A percentile compares a stretch with the other conserved stretches of the same genome.
Conservation (phyloP, 2,888 invertebrate species). For the Bellardia bayeri region DNA sequence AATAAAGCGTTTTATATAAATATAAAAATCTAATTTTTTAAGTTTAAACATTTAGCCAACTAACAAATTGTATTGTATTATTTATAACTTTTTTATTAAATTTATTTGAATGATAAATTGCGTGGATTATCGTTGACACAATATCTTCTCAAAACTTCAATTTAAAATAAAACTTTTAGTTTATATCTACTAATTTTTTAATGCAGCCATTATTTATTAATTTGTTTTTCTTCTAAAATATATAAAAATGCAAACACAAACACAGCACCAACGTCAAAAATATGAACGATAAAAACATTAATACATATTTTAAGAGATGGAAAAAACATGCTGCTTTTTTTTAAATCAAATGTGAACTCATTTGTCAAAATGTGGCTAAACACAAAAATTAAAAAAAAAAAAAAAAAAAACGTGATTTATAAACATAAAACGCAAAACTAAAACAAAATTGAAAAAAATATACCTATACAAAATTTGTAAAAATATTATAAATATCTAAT, state of each 20-base stretch:
- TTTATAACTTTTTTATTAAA: too few species aligned
- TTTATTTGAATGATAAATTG: background rate
- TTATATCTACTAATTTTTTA: slow-evolving; percentile 17
- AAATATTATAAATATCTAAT: slow-evolving; percentile 30
- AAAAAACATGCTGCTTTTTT: slow-evolving; percentile 36
- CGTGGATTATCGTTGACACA: slow-evolving; percentile 1
- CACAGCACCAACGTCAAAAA: background rate
- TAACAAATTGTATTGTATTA: too few species aligned
- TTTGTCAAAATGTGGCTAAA: slow-evolving; percentile 71
- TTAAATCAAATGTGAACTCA: slow-evolving; percentile 67
- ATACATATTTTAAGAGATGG: slow-evolving; percentile 37
- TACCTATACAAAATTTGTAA: background rate
- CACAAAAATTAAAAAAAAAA: slow-evolving; percentile 44
- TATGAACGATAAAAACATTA: slow-evolving; percentile 65
- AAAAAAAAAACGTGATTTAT: slow-evolving; percentile 56
- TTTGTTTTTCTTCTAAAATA: background rate
- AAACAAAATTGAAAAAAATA: slow-evolving; percentile 30
- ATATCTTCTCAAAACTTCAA: background rate
- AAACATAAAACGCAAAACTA: slow-evolving; percentile 14
- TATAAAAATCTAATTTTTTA: too few species aligned
- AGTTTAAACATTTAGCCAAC: too few species aligned
- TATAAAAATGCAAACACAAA: slow-evolving; percentile 27
- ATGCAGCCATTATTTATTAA: slow-evolving; percentile 49
- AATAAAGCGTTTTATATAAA: too few species aligned
- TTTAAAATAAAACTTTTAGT: slow-evolving; percentile 21